Evolutionary conservation across 2,113 vertebrate species (phyloP).

Genomic region (Sminthopsis crassicaudata): DNA sequence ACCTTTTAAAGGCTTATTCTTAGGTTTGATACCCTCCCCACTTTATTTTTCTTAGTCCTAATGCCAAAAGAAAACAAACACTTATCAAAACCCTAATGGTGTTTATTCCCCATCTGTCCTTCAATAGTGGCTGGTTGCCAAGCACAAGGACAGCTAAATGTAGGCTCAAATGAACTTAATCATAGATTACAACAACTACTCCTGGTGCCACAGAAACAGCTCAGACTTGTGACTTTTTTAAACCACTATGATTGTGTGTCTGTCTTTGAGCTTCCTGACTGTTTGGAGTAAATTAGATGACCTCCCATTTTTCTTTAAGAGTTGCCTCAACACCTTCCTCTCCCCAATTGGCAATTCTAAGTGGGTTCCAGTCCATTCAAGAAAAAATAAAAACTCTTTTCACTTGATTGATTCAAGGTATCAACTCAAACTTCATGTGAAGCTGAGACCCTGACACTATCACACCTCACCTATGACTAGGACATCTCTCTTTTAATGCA

Average conservation of each 20-base stretch:
- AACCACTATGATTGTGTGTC: not conserved
- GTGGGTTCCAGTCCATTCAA: not conserved
- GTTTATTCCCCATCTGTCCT: conserved; percentile 67
- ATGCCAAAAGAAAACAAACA: conserved; percentile 79
- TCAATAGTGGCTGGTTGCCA: conserved; percentile 64
- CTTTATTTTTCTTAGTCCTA: conserved; percentile 81
- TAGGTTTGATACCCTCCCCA: conserved; percentile 62
- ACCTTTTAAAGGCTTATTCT: conserved; percentile 75
- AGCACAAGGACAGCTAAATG: conserved; percentile 25
- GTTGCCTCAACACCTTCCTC: not conserved
- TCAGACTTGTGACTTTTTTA: conserved; percentile 12
- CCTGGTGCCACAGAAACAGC: not conserved
- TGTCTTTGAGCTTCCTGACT: not conserved
- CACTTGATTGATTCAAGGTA: conserved; percentile 4
- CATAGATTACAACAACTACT: not conserved
- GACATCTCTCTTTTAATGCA: not conserved
- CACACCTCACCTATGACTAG: not conserved
- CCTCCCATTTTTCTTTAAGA: conserved; percentile 15
- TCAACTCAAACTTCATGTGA: not conserved
- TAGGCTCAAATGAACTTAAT: conserved; percentile 39
- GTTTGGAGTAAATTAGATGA: not conserved
- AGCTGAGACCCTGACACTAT: not conserved
- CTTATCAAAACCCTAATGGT: conserved; percentile 69
- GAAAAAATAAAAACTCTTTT: conserved; percentile 10
- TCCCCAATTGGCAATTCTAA: not conserved